phyloP scores from a whole-genome alignment of 1,140 invertebrate species.

The Cydia amplana region DNA sequence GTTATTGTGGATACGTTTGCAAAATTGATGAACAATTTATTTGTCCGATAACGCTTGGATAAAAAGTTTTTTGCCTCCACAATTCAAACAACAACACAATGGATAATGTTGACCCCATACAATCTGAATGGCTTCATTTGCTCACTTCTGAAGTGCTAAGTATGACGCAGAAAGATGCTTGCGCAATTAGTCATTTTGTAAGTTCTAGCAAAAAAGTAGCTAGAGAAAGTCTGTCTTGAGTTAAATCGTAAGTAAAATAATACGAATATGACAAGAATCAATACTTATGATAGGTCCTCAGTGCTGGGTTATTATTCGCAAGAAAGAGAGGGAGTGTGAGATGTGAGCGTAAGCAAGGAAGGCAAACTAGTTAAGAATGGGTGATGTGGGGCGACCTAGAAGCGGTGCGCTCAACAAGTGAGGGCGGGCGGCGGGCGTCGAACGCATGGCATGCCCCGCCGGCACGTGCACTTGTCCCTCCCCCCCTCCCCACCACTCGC shows the following conservation, averaged over 20 bases:
- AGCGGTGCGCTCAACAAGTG: slow-evolving; percentile 68
- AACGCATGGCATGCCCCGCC: slow-evolving; percentile 59
- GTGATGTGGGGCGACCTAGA: slow-evolving; percentile 41
- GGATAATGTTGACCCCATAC: slow-evolving; percentile 5
- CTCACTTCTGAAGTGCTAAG: slow-evolving; percentile 7
- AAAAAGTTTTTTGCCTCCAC: slow-evolving; percentile 3
- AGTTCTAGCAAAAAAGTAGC: neutral
- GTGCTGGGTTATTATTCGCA: slow-evolving; percentile 38
- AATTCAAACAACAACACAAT: slow-evolving; percentile 16
- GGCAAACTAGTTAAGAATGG: slow-evolving; percentile 41
- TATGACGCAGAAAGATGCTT: slow-evolving; percentile 20
- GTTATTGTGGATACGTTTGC: slow-evolving; percentile 33
- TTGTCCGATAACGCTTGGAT: slow-evolving; percentile 7
- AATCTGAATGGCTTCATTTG: slow-evolving; percentile 28
- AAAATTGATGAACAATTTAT: slow-evolving; percentile 4
- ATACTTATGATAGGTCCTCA: slow-evolving; percentile 42
- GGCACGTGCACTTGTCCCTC: slow-evolving; percentile 66
- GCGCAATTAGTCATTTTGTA: slow-evolving; percentile 20
- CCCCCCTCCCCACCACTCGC: slow-evolving; percentile 39
- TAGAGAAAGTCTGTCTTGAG: neutral
- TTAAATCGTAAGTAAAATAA: neutral
- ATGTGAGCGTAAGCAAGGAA: slow-evolving; percentile 38
- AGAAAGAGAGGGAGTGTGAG: slow-evolving; percentile 47
- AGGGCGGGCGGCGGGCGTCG: slow-evolving; percentile 50
- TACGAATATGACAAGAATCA: slow-evolving; percentile 44